phyloP scores from a whole-genome alignment of 1,140 invertebrate species.

The Bombus waltoni region DNA sequence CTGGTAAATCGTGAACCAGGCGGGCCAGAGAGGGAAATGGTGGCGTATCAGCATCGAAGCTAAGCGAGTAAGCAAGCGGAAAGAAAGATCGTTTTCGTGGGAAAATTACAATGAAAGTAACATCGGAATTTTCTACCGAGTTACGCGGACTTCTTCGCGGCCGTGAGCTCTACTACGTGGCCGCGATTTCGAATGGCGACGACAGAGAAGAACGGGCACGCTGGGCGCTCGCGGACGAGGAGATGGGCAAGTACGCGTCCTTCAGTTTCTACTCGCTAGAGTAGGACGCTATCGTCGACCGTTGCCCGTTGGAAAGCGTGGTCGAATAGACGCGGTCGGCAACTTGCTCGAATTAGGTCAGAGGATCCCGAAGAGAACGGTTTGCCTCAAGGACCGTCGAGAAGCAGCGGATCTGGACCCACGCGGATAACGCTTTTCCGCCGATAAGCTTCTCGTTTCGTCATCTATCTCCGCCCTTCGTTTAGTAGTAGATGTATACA shows the following conservation, averaged over 20 bases:
- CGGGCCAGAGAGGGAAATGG: background rate
- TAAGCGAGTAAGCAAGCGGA: background rate
- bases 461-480: conserved; percentile 28
- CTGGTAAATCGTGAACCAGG: too few relatives aligned
- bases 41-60: background rate
- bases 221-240: background rate
- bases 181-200: conserved; percentile 3
- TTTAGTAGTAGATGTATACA: background rate
- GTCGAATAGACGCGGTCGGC: background rate
- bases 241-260: conserved; percentile 9
- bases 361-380: conserved; percentile 19
- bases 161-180: background rate
- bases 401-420: background rate
- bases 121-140: conserved; percentile 5
- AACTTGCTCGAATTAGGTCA: conserved; percentile 12
- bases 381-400: conserved; percentile 16
- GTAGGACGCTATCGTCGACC: conserved; percentile 1
- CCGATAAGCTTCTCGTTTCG: conserved; percentile 52
- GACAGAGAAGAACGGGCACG: background rate
- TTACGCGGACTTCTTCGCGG: background rate
- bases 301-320: background rate
- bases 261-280: background rate
- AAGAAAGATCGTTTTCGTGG: background rate
- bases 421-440: conserved; percentile 40
- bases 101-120: background rate